A percentile compares a stretch with the other conserved stretches of the same genome.
phyloP scores from a whole-genome alignment of 2,797 vertebrate species.

The Sebastolobus altivelis region DNA sequence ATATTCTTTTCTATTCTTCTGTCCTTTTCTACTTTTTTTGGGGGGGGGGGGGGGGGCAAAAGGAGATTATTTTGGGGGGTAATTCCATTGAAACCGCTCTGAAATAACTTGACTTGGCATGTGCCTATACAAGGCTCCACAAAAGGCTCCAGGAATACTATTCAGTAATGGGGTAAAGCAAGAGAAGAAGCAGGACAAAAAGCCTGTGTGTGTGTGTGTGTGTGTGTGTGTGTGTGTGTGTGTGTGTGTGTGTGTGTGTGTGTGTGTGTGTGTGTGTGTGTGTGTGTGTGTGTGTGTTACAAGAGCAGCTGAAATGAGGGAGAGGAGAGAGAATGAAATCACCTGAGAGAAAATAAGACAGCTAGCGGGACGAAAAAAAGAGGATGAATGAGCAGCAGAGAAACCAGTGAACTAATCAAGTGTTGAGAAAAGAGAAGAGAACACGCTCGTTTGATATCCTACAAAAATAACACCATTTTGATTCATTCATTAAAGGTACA shows the following conservation, averaged over 20 bases:
- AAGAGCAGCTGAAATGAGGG: constrained; percentile 64
- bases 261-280: constrained; percentile 36
- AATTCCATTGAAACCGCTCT: constrained; percentile 74
- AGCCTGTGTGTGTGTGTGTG: constrained; percentile 25
- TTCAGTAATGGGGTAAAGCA: constrained; percentile 76
- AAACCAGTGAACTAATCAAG: constrained; percentile 49
- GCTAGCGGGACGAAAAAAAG: constrained; percentile 27
- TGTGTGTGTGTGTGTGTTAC: constrained; percentile 35
- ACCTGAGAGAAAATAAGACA: constrained; percentile 73
- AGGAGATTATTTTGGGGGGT: constrained; percentile 79
- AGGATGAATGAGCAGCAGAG: constrained; percentile 53
- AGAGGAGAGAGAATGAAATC: constrained; percentile 67
- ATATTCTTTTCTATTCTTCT: constrained; percentile 64
- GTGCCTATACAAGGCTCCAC: constrained; percentile 80
- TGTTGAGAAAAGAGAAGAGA: constrained; percentile 10
- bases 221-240: constrained; percentile 17
- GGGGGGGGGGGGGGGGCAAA: constrained; percentile 24
- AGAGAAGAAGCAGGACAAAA: constrained; percentile 71
- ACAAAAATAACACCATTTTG: neutral
- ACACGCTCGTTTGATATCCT: neutral
- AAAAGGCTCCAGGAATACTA: constrained; percentile 78
- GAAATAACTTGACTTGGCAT: constrained; percentile 83
- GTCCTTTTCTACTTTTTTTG: constrained; percentile 50
- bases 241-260: constrained; percentile 22
- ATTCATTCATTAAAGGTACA: neutral